phyloP scores from a whole-genome alignment of 2,797 vertebrate species.

The Pipistrellus kuhlii region DNA sequence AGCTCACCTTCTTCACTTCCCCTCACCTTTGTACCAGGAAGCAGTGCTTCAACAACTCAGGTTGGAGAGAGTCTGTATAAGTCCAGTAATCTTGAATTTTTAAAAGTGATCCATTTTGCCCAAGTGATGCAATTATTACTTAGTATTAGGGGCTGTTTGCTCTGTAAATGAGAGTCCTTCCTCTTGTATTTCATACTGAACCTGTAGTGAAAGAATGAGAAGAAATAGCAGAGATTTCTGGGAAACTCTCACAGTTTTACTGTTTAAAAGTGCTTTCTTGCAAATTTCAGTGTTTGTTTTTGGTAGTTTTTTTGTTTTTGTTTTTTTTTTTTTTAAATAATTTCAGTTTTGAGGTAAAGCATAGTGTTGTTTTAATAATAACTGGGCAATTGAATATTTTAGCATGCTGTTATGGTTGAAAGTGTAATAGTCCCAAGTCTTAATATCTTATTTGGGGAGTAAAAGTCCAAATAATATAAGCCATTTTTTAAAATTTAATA shows the following conservation, averaged over 20 bases:
- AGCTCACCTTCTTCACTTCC: not conserved
- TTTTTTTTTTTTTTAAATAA: not conserved
- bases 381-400: not conserved
- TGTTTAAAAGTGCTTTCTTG: not conserved
- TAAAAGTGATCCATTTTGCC: constrained; percentile 63
- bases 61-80: constrained; percentile 68
- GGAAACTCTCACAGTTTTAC: not conserved
- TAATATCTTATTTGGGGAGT: not conserved
- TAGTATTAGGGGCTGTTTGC: constrained; percentile 74
- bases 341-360: not conserved
- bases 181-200: not conserved
- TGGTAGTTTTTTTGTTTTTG: no score
- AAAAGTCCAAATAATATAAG: constrained; percentile 41
- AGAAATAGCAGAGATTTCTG: not conserved
- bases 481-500: not conserved
- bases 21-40: constrained; percentile 72
- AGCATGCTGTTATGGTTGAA: not conserved
- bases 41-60: constrained; percentile 62
- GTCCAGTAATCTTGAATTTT: constrained; percentile 66
- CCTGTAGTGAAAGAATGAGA: not conserved
- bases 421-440: not conserved
- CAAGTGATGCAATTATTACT: constrained; percentile 66
- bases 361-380: not conserved
- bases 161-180: constrained; percentile 36
- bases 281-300: not conserved